Conservation (phyloP, 1,140 invertebrate genomes). For the Sminthurinus signatus region DNA sequence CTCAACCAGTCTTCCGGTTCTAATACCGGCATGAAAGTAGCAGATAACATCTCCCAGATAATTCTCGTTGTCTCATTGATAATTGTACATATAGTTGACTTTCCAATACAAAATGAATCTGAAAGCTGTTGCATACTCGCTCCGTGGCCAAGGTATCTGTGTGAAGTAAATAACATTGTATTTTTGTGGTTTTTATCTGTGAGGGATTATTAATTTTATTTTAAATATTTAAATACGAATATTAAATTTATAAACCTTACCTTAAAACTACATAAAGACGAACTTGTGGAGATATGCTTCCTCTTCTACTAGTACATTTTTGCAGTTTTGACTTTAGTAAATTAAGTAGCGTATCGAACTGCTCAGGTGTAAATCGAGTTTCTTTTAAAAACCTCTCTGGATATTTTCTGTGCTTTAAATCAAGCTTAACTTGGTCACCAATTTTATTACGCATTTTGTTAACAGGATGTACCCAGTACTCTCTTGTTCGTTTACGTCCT, state of each 20-base stretch:
- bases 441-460: background rate
- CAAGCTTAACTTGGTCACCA: background rate
- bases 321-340: background rate
- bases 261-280: background rate
- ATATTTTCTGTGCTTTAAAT: background rate
- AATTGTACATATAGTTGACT: conserved; percentile 5
- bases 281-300: background rate
- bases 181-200: background rate
- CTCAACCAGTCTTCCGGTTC: background rate
- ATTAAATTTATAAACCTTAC: background rate
- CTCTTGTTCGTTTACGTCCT: too few relatives aligned
- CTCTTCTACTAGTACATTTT: background rate
- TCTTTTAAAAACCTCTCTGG: background rate
- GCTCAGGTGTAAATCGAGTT: background rate
- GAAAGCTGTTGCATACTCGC: background rate
- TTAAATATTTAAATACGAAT: background rate
- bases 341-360: background rate
- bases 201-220: background rate
- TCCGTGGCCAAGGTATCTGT: conserved; percentile 12
- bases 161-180: background rate
- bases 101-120: conserved; percentile 8
- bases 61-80: background rate
- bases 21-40: background rate
- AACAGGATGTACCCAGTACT: background rate
- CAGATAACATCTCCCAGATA: conserved; percentile 1